These are phyloP conservation scores for Premnoplex brunnescens DNA, from an alignment of 2,797 vertebrate genomes.

Conservation along the genomic window DNA sequence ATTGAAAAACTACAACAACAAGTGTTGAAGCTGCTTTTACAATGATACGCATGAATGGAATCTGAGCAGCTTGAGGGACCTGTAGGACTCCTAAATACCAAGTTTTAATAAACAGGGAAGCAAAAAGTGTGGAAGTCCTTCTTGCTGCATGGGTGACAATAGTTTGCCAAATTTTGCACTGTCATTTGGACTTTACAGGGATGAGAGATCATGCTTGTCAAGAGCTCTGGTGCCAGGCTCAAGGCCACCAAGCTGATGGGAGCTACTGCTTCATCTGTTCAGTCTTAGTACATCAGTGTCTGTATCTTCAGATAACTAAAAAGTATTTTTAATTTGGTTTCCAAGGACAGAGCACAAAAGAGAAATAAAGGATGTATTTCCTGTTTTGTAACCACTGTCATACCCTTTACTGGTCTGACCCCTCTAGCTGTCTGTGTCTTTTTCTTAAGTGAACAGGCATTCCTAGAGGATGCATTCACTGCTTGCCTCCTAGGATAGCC, in stretches of 20 bases:
- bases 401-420: not conserved
- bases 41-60: accelerated
- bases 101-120: not conserved
- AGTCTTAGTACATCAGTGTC: accelerated
- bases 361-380: not conserved
- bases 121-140: not conserved
- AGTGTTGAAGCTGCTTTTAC: not conserved
- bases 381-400: not conserved
- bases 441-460: accelerated
- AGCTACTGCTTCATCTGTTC: not conserved
- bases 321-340: not conserved
- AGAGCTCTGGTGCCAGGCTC: not conserved
- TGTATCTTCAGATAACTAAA: not conserved
- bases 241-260: not conserved
- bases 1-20: not conserved
- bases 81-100: not conserved
- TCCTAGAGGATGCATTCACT: not conserved
- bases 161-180: not conserved
- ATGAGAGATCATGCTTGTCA: not conserved
- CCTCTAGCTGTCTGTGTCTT: accelerated
- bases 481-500: not conserved
- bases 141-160: not conserved
- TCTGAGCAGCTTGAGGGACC: not conserved
- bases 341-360: not conserved
- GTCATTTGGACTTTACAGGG: not conserved